A percentile compares a stretch with the other conserved stretches of the same genome.
Evolutionary conservation across 2,113 vertebrate species (phyloP).

Genomic region (Nibea coibor): DNA sequence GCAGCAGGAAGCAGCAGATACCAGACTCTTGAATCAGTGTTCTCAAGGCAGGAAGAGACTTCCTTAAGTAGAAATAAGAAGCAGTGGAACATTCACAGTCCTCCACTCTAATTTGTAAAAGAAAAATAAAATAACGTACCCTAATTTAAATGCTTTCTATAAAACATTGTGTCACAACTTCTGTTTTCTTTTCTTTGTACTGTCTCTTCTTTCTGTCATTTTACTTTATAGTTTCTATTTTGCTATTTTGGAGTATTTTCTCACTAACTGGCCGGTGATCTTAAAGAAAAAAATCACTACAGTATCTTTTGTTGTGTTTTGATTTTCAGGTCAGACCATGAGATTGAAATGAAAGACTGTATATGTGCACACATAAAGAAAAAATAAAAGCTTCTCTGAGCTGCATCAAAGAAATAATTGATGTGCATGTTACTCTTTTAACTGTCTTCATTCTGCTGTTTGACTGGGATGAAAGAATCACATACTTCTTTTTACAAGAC

Average conservation of each 20-base stretch:
- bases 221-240: not conserved
- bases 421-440: slow-evolving; percentile 37
- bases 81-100: slow-evolving; percentile 1
- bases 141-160: not conserved
- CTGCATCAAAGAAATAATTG: slow-evolving; percentile 19
- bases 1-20: slow-evolving; percentile 70
- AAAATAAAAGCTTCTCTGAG: not conserved
- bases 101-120: slow-evolving; percentile 1
- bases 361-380: not conserved
- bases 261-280: slow-evolving; percentile 25
- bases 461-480: slow-evolving; percentile 64
- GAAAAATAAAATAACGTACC: not conserved
- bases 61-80: slow-evolving; percentile 52
- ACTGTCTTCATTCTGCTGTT: slow-evolving; percentile 56
- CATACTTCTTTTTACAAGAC: slow-evolving; percentile 69
- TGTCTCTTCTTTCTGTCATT: slow-evolving; percentile 1
- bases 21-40: slow-evolving; percentile 61
- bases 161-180: not conserved
- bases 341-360: not conserved
- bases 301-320: not conserved
- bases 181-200: not conserved
- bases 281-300: slow-evolving; percentile 1
- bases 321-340: not conserved
- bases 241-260: not conserved
- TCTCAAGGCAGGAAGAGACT: slow-evolving; percentile 58